Evolutionary conservation across 2,888 invertebrate genomes (phyloP).

Genomic region (Philopedon plagiatum): DNA sequence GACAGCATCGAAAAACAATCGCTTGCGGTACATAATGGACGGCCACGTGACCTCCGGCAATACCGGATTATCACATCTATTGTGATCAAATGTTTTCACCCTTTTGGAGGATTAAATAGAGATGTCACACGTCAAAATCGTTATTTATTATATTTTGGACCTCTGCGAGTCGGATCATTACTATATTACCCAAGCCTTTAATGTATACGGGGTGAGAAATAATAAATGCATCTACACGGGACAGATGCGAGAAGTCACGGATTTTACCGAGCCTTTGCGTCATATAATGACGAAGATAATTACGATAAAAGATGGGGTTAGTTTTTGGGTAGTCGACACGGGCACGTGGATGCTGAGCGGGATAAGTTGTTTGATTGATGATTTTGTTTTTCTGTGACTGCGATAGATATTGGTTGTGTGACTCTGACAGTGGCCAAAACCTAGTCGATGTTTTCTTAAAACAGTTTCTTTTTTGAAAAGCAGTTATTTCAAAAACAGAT

Average conservation of each 20-base stretch:
- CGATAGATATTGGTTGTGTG: not conserved
- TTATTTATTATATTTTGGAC: constrained; percentile 50
- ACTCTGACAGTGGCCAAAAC: not conserved
- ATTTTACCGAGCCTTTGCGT: constrained; percentile 56
- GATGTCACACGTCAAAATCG: constrained; percentile 52
- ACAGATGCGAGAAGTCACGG: constrained; percentile 60
- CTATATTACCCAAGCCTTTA: constrained; percentile 40
- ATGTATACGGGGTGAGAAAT: constrained; percentile 32
- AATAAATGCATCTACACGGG: constrained; percentile 42
- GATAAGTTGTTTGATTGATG: constrained; percentile 44
- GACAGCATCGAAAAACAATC: constrained; percentile 41
- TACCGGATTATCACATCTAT: constrained; percentile 48
- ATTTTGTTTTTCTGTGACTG: constrained; percentile 32
- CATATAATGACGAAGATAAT: constrained; percentile 56
- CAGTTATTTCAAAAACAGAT: too few relatives aligned
- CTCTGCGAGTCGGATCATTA: constrained; percentile 40
- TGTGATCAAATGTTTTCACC: constrained; percentile 45
- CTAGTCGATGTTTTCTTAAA: too few relatives aligned
- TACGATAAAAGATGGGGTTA: constrained; percentile 53
- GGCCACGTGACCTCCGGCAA: constrained; percentile 47
- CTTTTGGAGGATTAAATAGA: constrained; percentile 51
- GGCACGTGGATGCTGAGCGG: constrained; percentile 34
- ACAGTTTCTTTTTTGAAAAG: too few relatives aligned
- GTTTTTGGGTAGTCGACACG: constrained; percentile 25
- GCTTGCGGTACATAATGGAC: constrained; percentile 46